These are phyloP conservation scores for Dicerorhinus sumatrensis DNA, from an alignment of 2,113 vertebrate genomes.

Conservation along the genomic window DNA sequence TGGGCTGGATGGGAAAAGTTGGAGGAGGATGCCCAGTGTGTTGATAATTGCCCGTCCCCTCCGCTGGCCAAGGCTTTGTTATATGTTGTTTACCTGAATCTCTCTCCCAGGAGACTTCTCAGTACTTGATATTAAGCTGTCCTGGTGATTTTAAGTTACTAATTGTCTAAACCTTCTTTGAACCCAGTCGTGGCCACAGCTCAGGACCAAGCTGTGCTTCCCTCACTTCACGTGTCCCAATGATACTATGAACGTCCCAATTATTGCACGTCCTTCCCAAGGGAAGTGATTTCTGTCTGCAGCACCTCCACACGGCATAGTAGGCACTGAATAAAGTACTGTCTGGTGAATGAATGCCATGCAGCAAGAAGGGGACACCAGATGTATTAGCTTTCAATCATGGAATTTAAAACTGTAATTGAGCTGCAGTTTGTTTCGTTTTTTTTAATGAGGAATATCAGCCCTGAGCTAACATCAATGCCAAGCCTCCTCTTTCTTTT, in stretches of 20 bases:
- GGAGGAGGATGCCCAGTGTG: background rate
- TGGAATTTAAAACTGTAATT: too few species aligned
- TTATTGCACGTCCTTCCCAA: background rate
- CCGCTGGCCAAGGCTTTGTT: background rate
- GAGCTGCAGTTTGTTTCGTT: too few species aligned
- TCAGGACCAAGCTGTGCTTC: background rate
- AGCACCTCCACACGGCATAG: background rate
- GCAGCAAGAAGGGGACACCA: background rate
- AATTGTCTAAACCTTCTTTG: background rate
- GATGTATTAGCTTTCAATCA: background rate
- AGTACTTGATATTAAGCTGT: background rate
- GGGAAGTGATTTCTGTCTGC: background rate
- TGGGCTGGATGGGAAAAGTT: background rate
- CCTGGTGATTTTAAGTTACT: background rate
- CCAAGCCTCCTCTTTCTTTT: too few species aligned
- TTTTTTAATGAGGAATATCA: too few species aligned
- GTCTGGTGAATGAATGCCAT: background rate
- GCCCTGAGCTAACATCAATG: too few species aligned
- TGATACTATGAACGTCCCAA: background rate
- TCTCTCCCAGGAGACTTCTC: background rate
- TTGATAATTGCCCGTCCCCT: background rate
- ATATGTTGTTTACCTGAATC: background rate
- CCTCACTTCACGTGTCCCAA: background rate
- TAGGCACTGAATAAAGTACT: background rate
- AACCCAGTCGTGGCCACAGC: background rate